Percentiles rank a stretch among this genome's conserved stretches.
phyloP scores from a whole-genome alignment of 2,797 vertebrate genomes.

The Mallotus villosus region DNA sequence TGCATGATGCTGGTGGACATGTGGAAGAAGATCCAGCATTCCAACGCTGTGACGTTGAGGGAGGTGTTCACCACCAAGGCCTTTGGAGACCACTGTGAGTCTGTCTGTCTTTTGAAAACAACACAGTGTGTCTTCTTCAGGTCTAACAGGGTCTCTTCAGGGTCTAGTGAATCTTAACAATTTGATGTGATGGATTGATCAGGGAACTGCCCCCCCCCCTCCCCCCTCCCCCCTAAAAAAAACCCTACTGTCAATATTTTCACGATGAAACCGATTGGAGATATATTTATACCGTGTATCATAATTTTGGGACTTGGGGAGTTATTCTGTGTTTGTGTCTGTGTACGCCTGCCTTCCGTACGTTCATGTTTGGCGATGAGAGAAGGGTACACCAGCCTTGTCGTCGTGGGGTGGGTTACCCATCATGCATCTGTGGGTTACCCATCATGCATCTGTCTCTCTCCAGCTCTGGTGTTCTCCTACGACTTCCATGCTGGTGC shows the following conservation, averaged over 20 bases:
- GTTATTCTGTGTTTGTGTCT: neutral
- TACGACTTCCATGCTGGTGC: slow-evolving; percentile 99
- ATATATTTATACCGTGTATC: too few species aligned
- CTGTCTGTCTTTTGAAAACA: too few species aligned
- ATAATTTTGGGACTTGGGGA: too few species aligned
- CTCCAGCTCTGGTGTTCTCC: slow-evolving; percentile 94
- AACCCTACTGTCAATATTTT: slow-evolving; percentile 17
- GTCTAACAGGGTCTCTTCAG: too few species aligned
- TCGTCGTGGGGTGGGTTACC: neutral
- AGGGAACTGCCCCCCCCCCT: too few species aligned
- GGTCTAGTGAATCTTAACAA: too few species aligned
- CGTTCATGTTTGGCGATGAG: too few species aligned
- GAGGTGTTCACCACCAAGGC: slow-evolving; percentile 99
- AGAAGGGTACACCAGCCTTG: too few species aligned
- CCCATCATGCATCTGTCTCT: neutral
- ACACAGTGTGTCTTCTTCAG: too few species aligned
- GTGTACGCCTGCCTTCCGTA: neutral
- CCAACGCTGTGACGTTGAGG: slow-evolving; percentile 94
- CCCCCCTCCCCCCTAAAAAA: too few species aligned
- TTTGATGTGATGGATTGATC: too few species aligned
- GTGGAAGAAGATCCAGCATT: slow-evolving; percentile 99
- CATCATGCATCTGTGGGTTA: neutral
- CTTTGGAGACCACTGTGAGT: slow-evolving; percentile 97
- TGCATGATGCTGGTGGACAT: slow-evolving; percentile 99
- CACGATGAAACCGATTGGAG: neutral